Base-by-base conservation (phyloP, 2,888 invertebrate species). In the Arrhopalites spinosus region DNA sequence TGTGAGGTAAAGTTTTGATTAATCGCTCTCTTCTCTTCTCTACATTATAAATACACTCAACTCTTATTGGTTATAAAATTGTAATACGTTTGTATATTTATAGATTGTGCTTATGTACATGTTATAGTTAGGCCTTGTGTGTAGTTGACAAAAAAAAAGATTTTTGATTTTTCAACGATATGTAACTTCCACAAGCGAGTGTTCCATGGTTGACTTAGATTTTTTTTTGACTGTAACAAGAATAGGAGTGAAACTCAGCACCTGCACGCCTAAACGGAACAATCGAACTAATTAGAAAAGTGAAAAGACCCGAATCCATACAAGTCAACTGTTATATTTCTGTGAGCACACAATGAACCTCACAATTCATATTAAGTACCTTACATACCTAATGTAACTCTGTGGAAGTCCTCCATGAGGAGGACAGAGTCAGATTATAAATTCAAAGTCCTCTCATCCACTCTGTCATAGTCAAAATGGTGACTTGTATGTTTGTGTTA, bases 251-350 rank as follows among this genome's bases (percentile, higher is more conserved):
- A n/a, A n/a, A n/a, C 67, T 77, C 77, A 77, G 69, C 77, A 77
- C 77, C 77, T 77, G 73, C 73, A 67, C 77, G 69, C 69, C 23
- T 17, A 61, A 69, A 56, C 71, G 53, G 80, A 78, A 80, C 80
- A 80, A 80, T 80, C 66, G 77, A 27, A 75, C 80, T 80, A 80
- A 80, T 80, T 80, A 78, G 77, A 77, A 78, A 76, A 59, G 23
- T 27, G 68, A 74, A 73, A 77, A 77, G 63, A 72, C 47, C 64
- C 72, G 70, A 66, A 47, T 70, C 30, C 36, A 27, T 7, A 23
- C 61, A 2, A 23, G 3, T 61, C 61, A 23, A 23, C 61, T 25
- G 20, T 61, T 61, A 61, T 61, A 25, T 61, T 61, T 25, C 11
- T 61, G 3, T 61, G 61, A 8, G 27, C 23, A 36, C 64, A 64